Conservation (phyloP, 2,888 invertebrate species). For the Stegophylla sp. region DNA sequence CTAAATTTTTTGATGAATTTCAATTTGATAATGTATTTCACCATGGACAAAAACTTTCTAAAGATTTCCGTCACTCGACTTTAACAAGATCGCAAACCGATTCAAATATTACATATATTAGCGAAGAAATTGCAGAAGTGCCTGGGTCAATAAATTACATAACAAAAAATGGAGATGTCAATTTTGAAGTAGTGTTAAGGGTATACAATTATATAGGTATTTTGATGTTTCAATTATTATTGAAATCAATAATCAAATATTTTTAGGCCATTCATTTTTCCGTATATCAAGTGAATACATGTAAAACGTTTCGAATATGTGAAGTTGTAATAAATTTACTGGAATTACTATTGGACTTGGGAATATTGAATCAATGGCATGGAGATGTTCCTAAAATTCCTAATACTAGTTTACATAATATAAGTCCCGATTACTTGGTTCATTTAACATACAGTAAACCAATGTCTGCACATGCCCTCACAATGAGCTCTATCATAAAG, state of each 20-base stretch:
- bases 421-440: conserved; percentile 26
- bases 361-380: conserved; percentile 72
- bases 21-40: conserved; percentile 38
- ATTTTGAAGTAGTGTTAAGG: conserved; percentile 85
- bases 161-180: conserved; percentile 92
- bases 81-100: conserved; percentile 88
- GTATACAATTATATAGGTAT: conserved; percentile 66
- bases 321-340: conserved; percentile 92
- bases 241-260: neutral
- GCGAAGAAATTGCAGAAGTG: conserved; percentile 86
- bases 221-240: neutral
- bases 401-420: conserved; percentile 20
- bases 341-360: conserved; percentile 89
- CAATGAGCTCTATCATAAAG: conserved; percentile 57
- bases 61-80: conserved; percentile 69
- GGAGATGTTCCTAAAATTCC: conserved; percentile 56
- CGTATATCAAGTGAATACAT: conserved; percentile 33
- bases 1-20: conserved; percentile 44
- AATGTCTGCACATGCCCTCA: conserved; percentile 54
- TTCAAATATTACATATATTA: conserved; percentile 86
- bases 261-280: conserved; percentile 44
- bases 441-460: conserved; percentile 49
- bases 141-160: conserved; percentile 90
- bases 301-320: conserved; percentile 70
- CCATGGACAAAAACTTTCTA: conserved; percentile 61